Base-by-base conservation (phyloP, 2,113 vertebrate species). In the Gallinago paraguaiae region DNA sequence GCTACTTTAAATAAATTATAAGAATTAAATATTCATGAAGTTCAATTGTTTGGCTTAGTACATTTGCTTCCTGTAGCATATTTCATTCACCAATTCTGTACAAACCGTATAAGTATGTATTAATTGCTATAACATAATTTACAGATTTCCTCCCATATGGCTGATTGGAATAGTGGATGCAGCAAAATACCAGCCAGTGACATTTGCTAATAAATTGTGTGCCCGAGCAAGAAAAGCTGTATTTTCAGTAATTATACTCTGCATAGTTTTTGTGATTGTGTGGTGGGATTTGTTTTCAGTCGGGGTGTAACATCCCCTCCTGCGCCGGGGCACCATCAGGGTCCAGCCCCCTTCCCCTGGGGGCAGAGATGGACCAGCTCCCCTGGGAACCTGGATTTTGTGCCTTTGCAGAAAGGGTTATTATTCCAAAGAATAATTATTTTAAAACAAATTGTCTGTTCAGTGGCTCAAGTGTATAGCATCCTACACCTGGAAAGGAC, bases 11-110 rank as follows among this genome's bases (percentile, higher is more conserved):
- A 94, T 96, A 83, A 90, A 93, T 82, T 60, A 72, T 82, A 74
- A 88, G 69, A 92, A 94, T 96, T 88, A 94, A 96, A 96, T 97
- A 81, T 94, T 87, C 51, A 97, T 96, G 88, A 91, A 85, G 24
- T 74, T 88, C 77, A 69, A 85, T 96, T 77, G 92, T 91, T 97
- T 96, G 88, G 71, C 87, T 97, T 92, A 46, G 80, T 85, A 35
- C 57, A 59, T 87, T 97, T 95, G 91, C 76, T 95, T 95, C 93
- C 71, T 84, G 59, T 87, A 86, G 83, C 85, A 94, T 82, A 86
- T 92, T 92, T 94, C 97, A 92, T 97, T 94, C 82, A 92, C 46
- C 85, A 39, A 69, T 96, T 97, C 94, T 25, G 43, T 93, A 94
- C 70, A 87, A 94, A 89, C 43, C 22, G 9, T 43, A 9, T 84